Evolutionary conservation across 1,140 invertebrate genomes (phyloP).

Genomic region (Drosophila melanogaster): Release_6_plus_ISO1_MT NT_033777.3:13726501-13727000

Average conservation of each 20-base stretch:
- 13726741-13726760: conserved; percentile 25
- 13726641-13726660: conserved; percentile 45
- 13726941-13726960: not conserved
- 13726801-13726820: not conserved
- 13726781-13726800: conserved; percentile 10
- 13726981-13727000: not conserved
- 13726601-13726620: conserved; percentile 8
- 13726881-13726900: not conserved
- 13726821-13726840: not conserved
- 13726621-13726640: not conserved
- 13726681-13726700: conserved; percentile 57
- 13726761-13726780: conserved; percentile 26
- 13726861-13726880: too few species aligned
- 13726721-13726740: conserved; percentile 31
- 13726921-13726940: not conserved
- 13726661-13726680: conserved; percentile 65
- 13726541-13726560: conserved; percentile 76
- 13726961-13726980: not conserved
- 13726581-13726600: conserved; percentile 49
- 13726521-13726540: conserved; percentile 61
- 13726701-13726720: conserved; percentile 36
- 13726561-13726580: conserved; percentile 70
- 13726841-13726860: too few species aligned
- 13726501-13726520: conserved; percentile 58
- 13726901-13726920: not conserved